phyloP scores from a whole-genome alignment of 2,113 vertebrate genomes.

The Pipra filicauda region DNA sequence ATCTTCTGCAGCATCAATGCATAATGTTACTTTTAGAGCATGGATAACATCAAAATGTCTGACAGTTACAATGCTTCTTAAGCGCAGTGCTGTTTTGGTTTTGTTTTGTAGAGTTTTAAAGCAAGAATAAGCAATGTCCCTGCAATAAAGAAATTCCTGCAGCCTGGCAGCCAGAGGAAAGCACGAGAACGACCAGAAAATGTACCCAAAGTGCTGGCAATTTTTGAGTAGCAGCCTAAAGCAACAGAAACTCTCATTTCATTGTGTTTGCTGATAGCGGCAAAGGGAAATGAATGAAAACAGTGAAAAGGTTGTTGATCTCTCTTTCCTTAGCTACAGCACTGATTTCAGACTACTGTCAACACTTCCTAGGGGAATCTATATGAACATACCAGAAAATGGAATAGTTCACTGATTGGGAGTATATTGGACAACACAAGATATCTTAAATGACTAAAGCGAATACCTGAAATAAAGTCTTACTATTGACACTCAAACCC shows the following conservation, averaged over 20 bases:
- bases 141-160: constrained; percentile 79
- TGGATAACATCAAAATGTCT: neutral
- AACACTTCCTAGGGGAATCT: neutral
- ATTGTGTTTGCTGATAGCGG: neutral
- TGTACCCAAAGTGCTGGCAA: constrained; percentile 36
- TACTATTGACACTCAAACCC: neutral
- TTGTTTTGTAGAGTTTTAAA: constrained; percentile 79
- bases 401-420: neutral
- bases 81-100: neutral
- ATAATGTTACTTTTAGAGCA: neutral
- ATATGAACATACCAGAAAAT: neutral
- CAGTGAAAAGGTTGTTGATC: neutral
- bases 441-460: neutral
- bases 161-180: constrained; percentile 85
- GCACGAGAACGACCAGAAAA: constrained; percentile 48
- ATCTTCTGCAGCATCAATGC: neutral
- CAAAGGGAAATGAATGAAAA: neutral
- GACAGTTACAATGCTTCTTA: neutral
- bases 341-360: neutral
- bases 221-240: constrained; percentile 53
- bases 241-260: neutral
- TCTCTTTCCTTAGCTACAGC: neutral
- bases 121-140: constrained; percentile 73
- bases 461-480: neutral
- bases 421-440: neutral